Evolutionary conservation across 1,140 invertebrate species (phyloP), one percentile per base, ranked within the genome.

Genomic region (Diachasmimorpha longicaudata): DNA sequence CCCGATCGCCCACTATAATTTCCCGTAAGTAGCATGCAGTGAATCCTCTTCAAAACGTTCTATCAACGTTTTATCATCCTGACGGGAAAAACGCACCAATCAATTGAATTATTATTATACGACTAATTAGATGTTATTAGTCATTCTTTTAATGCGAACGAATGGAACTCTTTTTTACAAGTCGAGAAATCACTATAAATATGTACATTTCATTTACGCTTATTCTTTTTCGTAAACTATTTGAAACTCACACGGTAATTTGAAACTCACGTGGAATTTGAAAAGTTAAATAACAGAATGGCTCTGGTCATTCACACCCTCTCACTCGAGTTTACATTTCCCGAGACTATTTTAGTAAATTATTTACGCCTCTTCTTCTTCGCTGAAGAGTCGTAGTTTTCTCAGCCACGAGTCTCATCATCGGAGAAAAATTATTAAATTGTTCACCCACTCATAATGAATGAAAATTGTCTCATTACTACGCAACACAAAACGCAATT

Each of bases 1-100:
- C 66, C 36, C 66, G 31, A 68, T 68, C 66, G 66, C 66, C 66
- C 66, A 68, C 66, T 68, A 68, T 68, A n/a, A 68, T 68, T 63
- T 63, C 10, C 19, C 58, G 23, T 25, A 63, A 25, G 23, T 63
- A 9, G 23, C 21, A 25, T 63, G 21, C 19, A 8, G 8, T 42
- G 11, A 70, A 42, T 70, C 16, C 48, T n/a, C 48, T 2, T 31
- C 31, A 31, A 16, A n/a, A 52, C 4, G 14, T 2, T 19, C 14
- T 52, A 13, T 16, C 6, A 42, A 42, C 48, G 19, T 16, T 8
- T 52, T 16, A 52, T 70, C 37, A 14, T 70, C 9, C 36, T 14
- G 2, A 37, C 23, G 31, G 21, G 8, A 67, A 16, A 52, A 19
- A 46, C 1, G 1, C n/a, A 5, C 1, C 11, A 52, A 6, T n/a